Percentiles rank a stretch among this genome's conserved stretches.
phyloP scores from a whole-genome alignment of 1,140 invertebrate species.

The Dinothrombium tinctorium region DNA sequence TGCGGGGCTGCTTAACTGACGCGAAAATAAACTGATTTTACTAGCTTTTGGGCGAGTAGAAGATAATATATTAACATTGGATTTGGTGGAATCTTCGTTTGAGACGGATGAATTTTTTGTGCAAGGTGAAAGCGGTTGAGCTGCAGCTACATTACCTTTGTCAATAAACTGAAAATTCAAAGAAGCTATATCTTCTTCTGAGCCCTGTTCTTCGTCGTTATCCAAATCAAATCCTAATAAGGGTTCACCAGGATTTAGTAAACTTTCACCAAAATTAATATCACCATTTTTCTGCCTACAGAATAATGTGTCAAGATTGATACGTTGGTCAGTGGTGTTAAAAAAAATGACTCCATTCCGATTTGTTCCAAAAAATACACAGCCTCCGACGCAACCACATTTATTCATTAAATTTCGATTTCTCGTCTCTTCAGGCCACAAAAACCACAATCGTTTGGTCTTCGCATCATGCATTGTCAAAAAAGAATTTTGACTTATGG shows the following conservation, averaged over 20 bases:
- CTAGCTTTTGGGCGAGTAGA: too few relatives aligned
- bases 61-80: too few relatives aligned
- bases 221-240: conserved; percentile 23
- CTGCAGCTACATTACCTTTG: too few relatives aligned
- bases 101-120: too few relatives aligned
- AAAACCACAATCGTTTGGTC: conserved; percentile 71
- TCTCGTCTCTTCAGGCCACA: conserved; percentile 46
- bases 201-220: not conserved
- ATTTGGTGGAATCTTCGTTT: too few relatives aligned
- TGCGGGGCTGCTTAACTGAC: too few relatives aligned
- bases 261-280: conserved; percentile 73
- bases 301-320: not conserved
- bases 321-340: not conserved
- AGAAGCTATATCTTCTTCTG: too few relatives aligned
- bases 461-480: conserved; percentile 64
- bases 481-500: conserved; percentile 28
- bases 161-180: too few relatives aligned
- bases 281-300: conserved; percentile 22
- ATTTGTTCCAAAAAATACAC: conserved; percentile 63
- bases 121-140: too few relatives aligned
- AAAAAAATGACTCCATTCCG: conserved; percentile 14
- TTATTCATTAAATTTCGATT: conserved; percentile 27
- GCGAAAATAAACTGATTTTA: too few relatives aligned
- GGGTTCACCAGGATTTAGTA: conserved; percentile 60
- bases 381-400: conserved; percentile 87